Percentiles rank a stretch among this genome's conserved stretches.
phyloP scores from a whole-genome alignment of 2,113 vertebrate species.

The Alaudala cheleensis region DNA sequence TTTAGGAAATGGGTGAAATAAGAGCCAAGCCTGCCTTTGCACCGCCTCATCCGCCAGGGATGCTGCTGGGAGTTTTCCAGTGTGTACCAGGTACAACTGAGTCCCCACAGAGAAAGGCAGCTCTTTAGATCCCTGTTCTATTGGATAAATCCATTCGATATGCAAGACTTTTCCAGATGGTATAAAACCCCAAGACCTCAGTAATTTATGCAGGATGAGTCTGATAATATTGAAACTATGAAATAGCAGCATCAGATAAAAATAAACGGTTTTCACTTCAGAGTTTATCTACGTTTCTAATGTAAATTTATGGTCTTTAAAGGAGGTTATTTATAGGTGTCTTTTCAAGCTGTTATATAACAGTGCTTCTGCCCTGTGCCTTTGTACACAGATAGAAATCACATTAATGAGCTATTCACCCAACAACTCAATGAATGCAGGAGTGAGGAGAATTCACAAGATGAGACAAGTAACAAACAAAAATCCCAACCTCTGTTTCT shows the following conservation, averaged over 20 bases:
- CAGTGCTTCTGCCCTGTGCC: background rate
- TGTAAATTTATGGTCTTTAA: constrained; percentile 45
- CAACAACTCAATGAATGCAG: background rate
- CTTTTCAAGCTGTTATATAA: constrained; percentile 18
- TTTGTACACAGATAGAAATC: background rate
- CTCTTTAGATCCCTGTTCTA: background rate
- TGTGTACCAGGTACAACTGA: background rate
- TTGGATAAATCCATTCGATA: background rate
- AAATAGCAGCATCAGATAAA: constrained; percentile 43
- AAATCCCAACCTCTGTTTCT: background rate
- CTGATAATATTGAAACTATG: background rate
- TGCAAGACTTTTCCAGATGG: background rate
- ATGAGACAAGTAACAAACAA: background rate
- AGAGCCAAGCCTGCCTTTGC: background rate
- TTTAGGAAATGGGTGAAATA: background rate
- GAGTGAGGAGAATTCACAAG: constrained; percentile 12
- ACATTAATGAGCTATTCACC: constrained; percentile 2
- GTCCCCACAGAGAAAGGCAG: background rate
- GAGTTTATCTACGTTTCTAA: constrained; percentile 51
- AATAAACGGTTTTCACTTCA: constrained; percentile 24
- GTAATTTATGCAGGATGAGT: background rate
- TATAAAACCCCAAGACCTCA: background rate
- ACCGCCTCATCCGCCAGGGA: background rate
- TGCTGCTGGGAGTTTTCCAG: background rate
- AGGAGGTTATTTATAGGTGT: constrained; percentile 13